Conservation (phyloP, 2,113 vertebrate genomes). For the Rhea pennata region DNA sequence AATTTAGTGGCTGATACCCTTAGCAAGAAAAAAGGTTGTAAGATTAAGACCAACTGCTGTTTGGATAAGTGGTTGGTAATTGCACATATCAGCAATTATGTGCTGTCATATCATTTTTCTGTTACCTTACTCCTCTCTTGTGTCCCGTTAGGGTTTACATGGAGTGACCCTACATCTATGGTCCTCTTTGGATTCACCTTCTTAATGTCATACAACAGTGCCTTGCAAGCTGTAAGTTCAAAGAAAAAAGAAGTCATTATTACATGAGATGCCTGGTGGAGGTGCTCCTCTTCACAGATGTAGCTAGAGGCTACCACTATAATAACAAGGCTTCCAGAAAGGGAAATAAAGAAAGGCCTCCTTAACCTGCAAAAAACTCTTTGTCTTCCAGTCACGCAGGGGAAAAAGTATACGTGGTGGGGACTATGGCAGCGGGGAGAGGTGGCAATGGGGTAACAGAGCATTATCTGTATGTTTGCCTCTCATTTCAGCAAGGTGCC, state of each 20-base stretch:
- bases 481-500: background rate
- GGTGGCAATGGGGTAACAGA: background rate
- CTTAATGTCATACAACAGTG: constrained; percentile 84
- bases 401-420: background rate
- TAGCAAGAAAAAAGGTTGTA: constrained; percentile 82
- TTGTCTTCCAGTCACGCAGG: background rate
- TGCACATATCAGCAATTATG: constrained; percentile 83
- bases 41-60: constrained; percentile 87
- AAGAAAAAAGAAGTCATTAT: constrained; percentile 52
- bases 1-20: constrained; percentile 85
- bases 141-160: constrained; percentile 86
- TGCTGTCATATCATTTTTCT: constrained; percentile 72
- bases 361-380: background rate
- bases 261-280: constrained; percentile 39
- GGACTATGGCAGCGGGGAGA: background rate
- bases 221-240: constrained; percentile 79
- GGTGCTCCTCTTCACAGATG: constrained; percentile 39
- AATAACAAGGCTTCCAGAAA: constrained; percentile 51
- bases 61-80: constrained; percentile 86
- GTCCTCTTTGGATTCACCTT: constrained; percentile 89
- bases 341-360: constrained; percentile 20
- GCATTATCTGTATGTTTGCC: accelerated
- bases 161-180: constrained; percentile 87
- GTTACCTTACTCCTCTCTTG: constrained; percentile 90
- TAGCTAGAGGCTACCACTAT: constrained; percentile 50